A percentile compares a stretch with the other conserved stretches of the same genome.
These are phyloP conservation scores for Uropsilus gracilis DNA, from an alignment of 2,113 vertebrate genomes.

Conservation along the genomic window DNA sequence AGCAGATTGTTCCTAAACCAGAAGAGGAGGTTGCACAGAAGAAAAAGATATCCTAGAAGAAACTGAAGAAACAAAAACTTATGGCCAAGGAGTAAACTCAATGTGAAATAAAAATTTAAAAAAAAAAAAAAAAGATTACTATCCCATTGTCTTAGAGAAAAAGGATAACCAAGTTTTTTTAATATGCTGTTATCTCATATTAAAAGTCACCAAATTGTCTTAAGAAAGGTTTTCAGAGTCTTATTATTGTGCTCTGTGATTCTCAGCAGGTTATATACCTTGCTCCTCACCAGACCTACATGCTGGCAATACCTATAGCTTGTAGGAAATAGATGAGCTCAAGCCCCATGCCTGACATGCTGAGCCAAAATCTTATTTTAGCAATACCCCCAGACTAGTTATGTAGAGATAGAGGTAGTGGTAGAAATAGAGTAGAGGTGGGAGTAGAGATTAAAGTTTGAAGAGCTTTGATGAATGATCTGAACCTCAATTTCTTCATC, in stretches of 20 bases:
- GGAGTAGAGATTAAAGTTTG: constrained; percentile 21
- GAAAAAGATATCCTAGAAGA: too few species aligned
- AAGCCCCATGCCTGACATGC: background rate
- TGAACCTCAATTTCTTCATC: background rate
- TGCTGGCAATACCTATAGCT: background rate
- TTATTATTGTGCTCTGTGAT: background rate
- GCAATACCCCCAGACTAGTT: background rate
- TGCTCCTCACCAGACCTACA: background rate
- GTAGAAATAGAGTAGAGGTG: too few species aligned
- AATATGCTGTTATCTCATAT: background rate
- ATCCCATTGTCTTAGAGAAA: background rate
- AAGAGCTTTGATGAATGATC: background rate
- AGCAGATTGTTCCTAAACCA: too few species aligned
- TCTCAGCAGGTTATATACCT: background rate
- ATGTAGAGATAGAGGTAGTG: too few species aligned
- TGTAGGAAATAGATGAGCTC: background rate
- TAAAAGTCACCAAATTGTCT: background rate
- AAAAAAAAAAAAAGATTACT: too few species aligned
- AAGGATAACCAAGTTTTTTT: background rate
- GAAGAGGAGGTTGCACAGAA: too few species aligned
- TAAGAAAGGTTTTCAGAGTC: background rate
- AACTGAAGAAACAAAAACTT: too few species aligned
- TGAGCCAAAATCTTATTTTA: constrained; percentile 23
- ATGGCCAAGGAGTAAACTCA: too few species aligned
- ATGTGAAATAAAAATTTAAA: too few species aligned